These are phyloP conservation scores for Thereva nobilitata DNA, from an alignment of 2,888 invertebrate genomes.

Conservation along the genomic window DNA sequence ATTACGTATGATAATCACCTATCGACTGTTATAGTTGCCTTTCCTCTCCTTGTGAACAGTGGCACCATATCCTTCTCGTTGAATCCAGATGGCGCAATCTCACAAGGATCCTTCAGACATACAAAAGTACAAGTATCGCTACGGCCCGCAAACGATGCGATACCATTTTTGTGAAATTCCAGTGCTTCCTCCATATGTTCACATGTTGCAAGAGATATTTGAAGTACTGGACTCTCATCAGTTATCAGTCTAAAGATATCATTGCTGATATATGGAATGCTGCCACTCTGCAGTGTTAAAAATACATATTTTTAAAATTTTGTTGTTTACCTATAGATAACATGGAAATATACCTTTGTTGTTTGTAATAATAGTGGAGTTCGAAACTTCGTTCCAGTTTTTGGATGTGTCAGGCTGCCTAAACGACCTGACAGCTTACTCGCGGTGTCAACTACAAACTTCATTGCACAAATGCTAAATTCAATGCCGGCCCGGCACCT, in stretches of 20 bases:
- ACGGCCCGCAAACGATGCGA: slow-evolving; percentile 73
- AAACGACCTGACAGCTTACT: slow-evolving; percentile 67
- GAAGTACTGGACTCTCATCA: slow-evolving; percentile 64
- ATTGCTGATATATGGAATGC: slow-evolving; percentile 79
- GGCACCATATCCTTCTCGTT: slow-evolving; percentile 73
- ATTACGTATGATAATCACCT: slow-evolving; percentile 55
- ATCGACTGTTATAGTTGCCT: slow-evolving; percentile 66
- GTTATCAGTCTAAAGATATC: slow-evolving; percentile 73
- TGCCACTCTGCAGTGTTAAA: slow-evolving; percentile 67
- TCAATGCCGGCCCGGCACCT: slow-evolving; percentile 17
- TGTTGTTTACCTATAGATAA: neutral
- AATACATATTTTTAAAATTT: neutral
- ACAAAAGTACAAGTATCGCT: slow-evolving; percentile 59
- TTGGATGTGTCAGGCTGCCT: slow-evolving; percentile 65
- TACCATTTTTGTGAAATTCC: slow-evolving; percentile 65
- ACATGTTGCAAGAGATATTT: slow-evolving; percentile 73
- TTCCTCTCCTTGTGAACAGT: slow-evolving; percentile 79
- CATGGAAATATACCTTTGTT: slow-evolving; percentile 65
- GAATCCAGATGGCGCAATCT: slow-evolving; percentile 68
- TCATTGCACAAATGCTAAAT: slow-evolving; percentile 61
- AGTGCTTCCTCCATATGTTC: slow-evolving; percentile 69
- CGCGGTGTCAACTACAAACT: slow-evolving; percentile 68
- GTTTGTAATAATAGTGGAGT: slow-evolving; percentile 78
- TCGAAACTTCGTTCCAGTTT: slow-evolving; percentile 64
- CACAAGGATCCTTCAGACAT: slow-evolving; percentile 65